Evolutionary conservation across 2,888 invertebrate genomes (phyloP).

Genomic region (Folsomia candida): DNA sequence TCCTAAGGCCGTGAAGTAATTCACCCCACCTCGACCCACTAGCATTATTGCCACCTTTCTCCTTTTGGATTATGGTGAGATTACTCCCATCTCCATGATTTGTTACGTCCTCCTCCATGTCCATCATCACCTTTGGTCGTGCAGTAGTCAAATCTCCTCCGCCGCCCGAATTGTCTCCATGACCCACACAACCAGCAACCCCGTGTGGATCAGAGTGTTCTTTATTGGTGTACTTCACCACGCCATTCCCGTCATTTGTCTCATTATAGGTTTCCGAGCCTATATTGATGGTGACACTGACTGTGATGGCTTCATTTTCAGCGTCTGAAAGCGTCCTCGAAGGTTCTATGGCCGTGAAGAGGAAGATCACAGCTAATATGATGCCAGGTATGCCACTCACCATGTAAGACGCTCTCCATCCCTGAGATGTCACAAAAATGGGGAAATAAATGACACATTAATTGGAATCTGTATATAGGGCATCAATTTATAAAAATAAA

Average conservation of each 20-base stretch:
- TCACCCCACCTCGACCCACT: background rate
- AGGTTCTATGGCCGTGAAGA: constrained; percentile 74
- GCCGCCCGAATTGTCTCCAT: background rate
- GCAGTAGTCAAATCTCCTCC: background rate
- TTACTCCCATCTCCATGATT: background rate
- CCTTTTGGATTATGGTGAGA: background rate
- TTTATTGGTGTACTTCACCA: background rate
- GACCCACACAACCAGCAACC: background rate
- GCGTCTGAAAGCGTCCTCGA: background rate
- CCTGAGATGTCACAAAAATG: constrained; percentile 58
- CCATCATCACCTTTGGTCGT: background rate
- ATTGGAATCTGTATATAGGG: no score
- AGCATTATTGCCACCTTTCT: background rate
- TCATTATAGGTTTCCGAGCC: background rate
- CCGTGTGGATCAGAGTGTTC: background rate
- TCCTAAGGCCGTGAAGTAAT: background rate
- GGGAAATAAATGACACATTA: no score
- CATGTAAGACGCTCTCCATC: constrained; percentile 81
- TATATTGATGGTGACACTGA: background rate
- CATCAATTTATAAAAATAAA: no score
- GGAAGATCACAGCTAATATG: constrained; percentile 68
- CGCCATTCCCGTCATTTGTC: background rate
- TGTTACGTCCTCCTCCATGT: background rate
- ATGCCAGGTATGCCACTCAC: constrained; percentile 74
- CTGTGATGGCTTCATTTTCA: background rate